Evolutionary conservation across 2,797 vertebrate species (phyloP).

Genomic region (Mallotus villosus): DNA sequence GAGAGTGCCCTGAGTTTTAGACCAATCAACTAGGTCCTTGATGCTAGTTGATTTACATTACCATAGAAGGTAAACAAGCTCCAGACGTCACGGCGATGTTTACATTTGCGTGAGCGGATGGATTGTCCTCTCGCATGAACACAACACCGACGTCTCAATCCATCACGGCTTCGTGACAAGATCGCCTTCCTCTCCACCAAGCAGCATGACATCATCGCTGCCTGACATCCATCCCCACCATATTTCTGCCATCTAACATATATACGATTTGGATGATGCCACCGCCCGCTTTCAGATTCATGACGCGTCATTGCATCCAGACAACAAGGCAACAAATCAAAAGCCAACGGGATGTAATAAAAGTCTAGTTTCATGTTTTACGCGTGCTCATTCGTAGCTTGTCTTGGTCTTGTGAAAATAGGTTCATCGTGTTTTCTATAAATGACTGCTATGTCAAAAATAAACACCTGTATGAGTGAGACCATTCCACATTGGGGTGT

Average conservation of each 20-base stretch:
- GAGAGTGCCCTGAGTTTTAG: too few species aligned
- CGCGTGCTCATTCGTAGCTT: constrained; percentile 27
- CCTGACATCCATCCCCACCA: constrained; percentile 32
- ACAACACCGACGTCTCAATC: not conserved
- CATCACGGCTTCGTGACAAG: not conserved
- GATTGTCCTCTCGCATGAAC: not conserved
- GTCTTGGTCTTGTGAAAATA: constrained; percentile 50
- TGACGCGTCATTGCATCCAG: constrained; percentile 36
- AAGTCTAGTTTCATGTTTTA: constrained; percentile 55
- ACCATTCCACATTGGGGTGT: not conserved
- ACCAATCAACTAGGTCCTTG: too few species aligned
- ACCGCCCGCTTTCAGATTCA: constrained; percentile 57
- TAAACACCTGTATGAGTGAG: not conserved
- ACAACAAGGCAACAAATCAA: constrained; percentile 50
- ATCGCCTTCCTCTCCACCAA: not conserved
- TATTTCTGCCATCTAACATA: constrained; percentile 53
- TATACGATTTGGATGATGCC: constrained; percentile 46
- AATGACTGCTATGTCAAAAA: constrained; percentile 48
- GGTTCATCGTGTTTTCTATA: constrained; percentile 52
- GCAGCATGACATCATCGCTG: not conserved
- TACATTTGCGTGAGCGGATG: not conserved
- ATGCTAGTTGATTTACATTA: too few species aligned
- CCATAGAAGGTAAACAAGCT: too few species aligned
- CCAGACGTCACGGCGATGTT: not conserved
- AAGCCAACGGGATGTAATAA: constrained; percentile 60